A percentile compares a stretch with the other conserved stretches of the same genome.
Evolutionary conservation across 1,140 invertebrate species (phyloP).

Genomic region (Bombus waltoni): DNA sequence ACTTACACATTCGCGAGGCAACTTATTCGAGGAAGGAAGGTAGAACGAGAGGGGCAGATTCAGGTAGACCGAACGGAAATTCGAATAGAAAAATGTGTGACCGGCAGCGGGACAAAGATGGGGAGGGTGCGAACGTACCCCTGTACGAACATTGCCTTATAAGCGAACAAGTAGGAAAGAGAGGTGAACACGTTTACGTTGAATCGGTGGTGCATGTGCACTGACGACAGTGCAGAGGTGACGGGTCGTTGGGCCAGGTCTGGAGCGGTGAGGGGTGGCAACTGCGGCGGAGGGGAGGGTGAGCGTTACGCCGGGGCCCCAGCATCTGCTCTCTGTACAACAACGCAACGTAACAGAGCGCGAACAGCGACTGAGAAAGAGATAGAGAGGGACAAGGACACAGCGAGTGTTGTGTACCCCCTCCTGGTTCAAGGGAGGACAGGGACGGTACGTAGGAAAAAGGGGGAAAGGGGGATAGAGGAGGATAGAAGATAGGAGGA

Average conservation of each 20-base stretch:
- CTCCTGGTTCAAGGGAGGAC: background rate
- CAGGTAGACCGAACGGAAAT: constrained; percentile 67
- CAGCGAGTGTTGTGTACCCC: background rate
- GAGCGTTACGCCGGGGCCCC: constrained; percentile 49
- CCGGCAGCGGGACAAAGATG: background rate
- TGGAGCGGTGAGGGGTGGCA: constrained; percentile 26
- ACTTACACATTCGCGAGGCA: background rate
- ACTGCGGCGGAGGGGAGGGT: constrained; percentile 1
- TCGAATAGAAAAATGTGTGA: constrained; percentile 64
- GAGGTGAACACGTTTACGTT: constrained; percentile 1
- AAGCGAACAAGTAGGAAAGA: background rate
- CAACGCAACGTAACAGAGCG: constrained; percentile 57
- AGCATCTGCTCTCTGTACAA: constrained; percentile 69
- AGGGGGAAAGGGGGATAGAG: background rate
- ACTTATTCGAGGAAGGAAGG: constrained; percentile 38
- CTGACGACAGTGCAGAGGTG: constrained; percentile 40
- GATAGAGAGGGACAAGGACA: background rate
- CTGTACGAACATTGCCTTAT: constrained; percentile 32
- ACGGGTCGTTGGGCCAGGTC: constrained; percentile 51
- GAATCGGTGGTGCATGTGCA: constrained; percentile 51
- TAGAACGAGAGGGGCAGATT: constrained; percentile 34
- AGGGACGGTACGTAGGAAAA: background rate
- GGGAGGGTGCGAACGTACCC: constrained; percentile 22
- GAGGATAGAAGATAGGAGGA: constrained; percentile 16
- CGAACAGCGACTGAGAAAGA: constrained; percentile 47